Percentiles rank a stretch among this genome's conserved stretches.
Evolutionary conservation across 1,140 invertebrate genomes (phyloP).

Genomic region (Kradibia gibbosae): DNA sequence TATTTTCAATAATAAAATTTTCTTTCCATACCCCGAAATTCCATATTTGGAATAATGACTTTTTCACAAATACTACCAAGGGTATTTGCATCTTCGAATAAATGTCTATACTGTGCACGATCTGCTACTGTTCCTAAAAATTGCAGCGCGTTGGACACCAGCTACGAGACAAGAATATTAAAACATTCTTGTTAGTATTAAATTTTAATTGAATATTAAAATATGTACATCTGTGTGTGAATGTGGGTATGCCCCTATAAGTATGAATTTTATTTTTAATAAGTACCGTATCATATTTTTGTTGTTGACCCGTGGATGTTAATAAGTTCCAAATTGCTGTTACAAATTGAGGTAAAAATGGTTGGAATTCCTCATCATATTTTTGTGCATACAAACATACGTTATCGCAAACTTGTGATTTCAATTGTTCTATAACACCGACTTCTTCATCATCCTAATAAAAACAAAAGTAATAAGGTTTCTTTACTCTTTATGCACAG

Average conservation of each 20-base stretch:
- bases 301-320: constrained; percentile 84
- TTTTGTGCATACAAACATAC: constrained; percentile 95
- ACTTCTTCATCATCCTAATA: constrained; percentile 88
- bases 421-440: constrained; percentile 91
- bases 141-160: constrained; percentile 96
- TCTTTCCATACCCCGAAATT: constrained; percentile 84
- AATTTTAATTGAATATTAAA: neutral
- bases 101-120: constrained; percentile 85
- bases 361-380: constrained; percentile 96
- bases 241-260: too few species aligned
- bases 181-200: constrained; percentile 22
- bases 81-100: constrained; percentile 92
- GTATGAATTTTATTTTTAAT: neutral
- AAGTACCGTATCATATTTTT: constrained; percentile 91
- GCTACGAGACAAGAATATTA: constrained; percentile 73
- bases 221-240: neutral
- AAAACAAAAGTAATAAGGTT: constrained; percentile 22
- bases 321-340: constrained; percentile 93
- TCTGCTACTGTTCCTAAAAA: constrained; percentile 96
- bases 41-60: constrained; percentile 98
- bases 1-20: neutral
- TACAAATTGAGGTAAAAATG: constrained; percentile 91
- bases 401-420: constrained; percentile 97
- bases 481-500: constrained; percentile 12
- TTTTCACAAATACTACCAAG: constrained; percentile 96